A percentile compares a stretch with the other conserved stretches of the same genome.
These are phyloP conservation scores for Onychostoma macrolepis DNA, from an alignment of 2,113 vertebrate genomes.

Conservation along the genomic window DNA sequence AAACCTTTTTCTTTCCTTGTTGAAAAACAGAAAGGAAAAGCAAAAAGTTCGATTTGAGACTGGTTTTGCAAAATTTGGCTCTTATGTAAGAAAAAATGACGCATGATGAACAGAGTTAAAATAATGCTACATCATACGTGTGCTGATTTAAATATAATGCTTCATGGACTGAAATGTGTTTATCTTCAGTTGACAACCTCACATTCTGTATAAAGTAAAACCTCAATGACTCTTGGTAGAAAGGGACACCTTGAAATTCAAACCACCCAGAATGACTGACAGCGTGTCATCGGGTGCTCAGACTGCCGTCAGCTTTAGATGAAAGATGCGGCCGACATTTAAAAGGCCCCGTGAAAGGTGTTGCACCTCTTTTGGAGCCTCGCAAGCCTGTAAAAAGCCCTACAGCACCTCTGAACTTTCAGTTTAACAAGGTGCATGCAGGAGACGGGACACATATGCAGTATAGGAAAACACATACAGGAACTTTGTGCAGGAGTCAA, in stretches of 20 bases:
- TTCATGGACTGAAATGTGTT: background rate
- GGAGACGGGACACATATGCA: background rate
- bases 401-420: background rate
- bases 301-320: background rate
- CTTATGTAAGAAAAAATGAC: background rate
- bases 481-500: conserved; percentile 2
- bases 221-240: background rate
- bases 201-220: background rate
- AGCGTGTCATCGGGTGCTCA: background rate
- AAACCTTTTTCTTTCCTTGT: background rate
- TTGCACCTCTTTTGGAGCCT: background rate
- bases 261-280: conserved; percentile 19
- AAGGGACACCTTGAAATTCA: background rate
- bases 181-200: background rate
- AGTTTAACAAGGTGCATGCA: conserved; percentile 1
- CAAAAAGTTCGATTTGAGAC: background rate
- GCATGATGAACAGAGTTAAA: background rate
- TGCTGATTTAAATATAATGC: background rate
- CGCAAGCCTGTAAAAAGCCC: background rate
- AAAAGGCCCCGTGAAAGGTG: conserved; percentile 1
- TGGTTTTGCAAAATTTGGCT: background rate
- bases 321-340: background rate
- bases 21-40: background rate
- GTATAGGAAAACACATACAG: background rate
- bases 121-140: background rate